Conservation (phyloP, 30 jellyfish, hydroid and myxozoan genomes). For the Calvadosia cruxmelitensis region DNA sequence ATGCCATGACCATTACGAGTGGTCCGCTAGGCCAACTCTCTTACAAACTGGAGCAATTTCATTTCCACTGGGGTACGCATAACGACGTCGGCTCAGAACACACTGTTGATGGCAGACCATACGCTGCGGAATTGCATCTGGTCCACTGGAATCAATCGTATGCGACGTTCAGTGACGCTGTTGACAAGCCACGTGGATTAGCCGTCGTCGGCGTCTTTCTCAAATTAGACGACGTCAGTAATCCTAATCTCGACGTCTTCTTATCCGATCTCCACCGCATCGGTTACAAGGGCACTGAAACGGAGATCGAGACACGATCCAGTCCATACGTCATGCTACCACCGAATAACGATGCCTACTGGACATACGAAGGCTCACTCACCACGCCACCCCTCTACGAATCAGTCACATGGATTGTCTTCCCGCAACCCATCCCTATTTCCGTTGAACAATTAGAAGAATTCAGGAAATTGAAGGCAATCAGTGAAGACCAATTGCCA, state of each 20-base stretch:
- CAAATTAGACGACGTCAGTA: not conserved
- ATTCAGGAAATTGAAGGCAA: conserved; percentile 7
- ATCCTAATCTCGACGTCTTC: conserved; percentile 1
- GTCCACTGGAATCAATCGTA: conserved; percentile 20
- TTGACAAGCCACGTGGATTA: conserved; percentile 7
- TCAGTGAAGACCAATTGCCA: conserved; percentile 1
- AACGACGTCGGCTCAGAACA: conserved; percentile 23
- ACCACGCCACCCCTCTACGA: conserved; percentile 26
- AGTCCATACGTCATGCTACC: conserved; percentile 3
- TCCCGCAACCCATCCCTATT: conserved; percentile 3
- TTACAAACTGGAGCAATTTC: conserved; percentile 3
- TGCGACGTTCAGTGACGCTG: conserved; percentile 8
- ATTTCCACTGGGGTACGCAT: conserved; percentile 10
- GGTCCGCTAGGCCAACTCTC: not conserved
- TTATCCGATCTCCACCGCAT: not conserved
- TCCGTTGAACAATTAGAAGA: conserved; percentile 1
- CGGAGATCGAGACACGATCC: not conserved
- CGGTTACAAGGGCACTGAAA: not conserved
- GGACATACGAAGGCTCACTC: conserved; percentile 18
- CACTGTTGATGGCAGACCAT: conserved; percentile 5
- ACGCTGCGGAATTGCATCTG: conserved; percentile 14
- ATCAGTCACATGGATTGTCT: conserved; percentile 19
- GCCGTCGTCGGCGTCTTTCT: conserved; percentile 26
- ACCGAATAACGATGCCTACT: not conserved
- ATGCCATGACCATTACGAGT: not conserved